Conservation (phyloP, 2,888 invertebrate genomes). For the Chymomyza procnemis region DNA sequence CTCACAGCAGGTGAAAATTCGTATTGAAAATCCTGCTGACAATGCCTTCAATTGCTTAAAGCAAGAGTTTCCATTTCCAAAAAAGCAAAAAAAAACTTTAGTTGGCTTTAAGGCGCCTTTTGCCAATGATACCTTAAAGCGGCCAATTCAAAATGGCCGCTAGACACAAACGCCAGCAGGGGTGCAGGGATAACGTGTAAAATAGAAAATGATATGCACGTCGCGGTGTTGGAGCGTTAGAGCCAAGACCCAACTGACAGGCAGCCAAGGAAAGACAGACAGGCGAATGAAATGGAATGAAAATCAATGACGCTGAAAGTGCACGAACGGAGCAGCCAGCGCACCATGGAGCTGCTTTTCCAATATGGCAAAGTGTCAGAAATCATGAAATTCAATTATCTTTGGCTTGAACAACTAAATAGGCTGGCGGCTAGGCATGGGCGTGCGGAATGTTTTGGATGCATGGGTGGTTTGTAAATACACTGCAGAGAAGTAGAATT, state of each 20-base stretch:
- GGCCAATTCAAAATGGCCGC: constrained; percentile 17
- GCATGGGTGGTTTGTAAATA: not conserved
- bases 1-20: constrained; percentile 65
- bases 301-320: constrained; percentile 52
- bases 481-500: no score
- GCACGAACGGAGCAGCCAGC: constrained; percentile 30
- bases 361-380: constrained; percentile 58
- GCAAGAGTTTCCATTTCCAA: not conserved
- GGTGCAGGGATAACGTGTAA: constrained; percentile 9
- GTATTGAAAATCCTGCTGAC: constrained; percentile 60
- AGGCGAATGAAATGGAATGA: constrained; percentile 28
- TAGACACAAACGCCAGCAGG: not conserved
- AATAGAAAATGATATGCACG: constrained; percentile 42
- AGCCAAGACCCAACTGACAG: not conserved
- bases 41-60: constrained; percentile 33
- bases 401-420: constrained; percentile 29
- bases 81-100: not conserved
- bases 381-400: constrained; percentile 66
- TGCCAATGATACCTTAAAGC: not conserved
- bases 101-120: constrained; percentile 24
- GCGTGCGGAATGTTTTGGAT: not conserved
- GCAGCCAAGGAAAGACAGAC: constrained; percentile 28
- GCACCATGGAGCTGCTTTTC: constrained; percentile 20
- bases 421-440: not conserved
- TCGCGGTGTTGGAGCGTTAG: constrained; percentile 10